Evolutionary conservation across 2,797 vertebrate species (phyloP).

Genomic region (Ctenosaura bakeri): DNA sequence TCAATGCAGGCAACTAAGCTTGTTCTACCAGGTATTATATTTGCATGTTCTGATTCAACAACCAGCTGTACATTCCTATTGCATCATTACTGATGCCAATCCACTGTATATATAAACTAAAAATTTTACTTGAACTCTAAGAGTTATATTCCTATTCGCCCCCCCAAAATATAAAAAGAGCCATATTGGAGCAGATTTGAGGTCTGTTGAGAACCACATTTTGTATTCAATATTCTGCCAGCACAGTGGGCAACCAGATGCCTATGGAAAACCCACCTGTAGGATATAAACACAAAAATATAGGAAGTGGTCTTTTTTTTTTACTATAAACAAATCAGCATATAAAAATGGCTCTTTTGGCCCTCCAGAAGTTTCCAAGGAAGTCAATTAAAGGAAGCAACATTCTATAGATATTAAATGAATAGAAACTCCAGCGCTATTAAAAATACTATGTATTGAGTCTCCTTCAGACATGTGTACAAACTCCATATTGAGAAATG

Average conservation of each 20-base stretch:
- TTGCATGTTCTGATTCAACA: not conserved
- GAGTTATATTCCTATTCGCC: not conserved
- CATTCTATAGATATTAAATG: too few relatives aligned
- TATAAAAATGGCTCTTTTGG: not conserved
- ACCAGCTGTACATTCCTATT: not conserved
- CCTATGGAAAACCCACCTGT: not conserved
- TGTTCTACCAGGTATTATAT: not conserved
- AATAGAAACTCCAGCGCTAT: not conserved
- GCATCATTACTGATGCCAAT: not conserved
- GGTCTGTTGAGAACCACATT: not conserved
- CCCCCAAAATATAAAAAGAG: not conserved
- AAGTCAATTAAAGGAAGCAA: too few relatives aligned
- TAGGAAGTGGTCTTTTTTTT: slow-evolving; percentile 34
- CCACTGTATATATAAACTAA: not conserved
- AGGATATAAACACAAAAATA: not conserved
- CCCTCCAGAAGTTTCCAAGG: too few relatives aligned
- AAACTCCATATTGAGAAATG: not conserved
- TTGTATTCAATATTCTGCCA: not conserved
- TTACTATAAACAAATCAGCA: slow-evolving; percentile 47
- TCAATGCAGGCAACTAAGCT: not conserved
- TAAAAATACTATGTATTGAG: not conserved
- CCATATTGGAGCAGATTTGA: not conserved
- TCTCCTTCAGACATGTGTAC: not conserved
- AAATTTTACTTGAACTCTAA: not conserved
- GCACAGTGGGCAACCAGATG: not conserved